Evolutionary conservation across 1,140 invertebrate genomes (phyloP), one percentile per base, ranked within the genome.

Genomic region (Brachionus rubens): DNA sequence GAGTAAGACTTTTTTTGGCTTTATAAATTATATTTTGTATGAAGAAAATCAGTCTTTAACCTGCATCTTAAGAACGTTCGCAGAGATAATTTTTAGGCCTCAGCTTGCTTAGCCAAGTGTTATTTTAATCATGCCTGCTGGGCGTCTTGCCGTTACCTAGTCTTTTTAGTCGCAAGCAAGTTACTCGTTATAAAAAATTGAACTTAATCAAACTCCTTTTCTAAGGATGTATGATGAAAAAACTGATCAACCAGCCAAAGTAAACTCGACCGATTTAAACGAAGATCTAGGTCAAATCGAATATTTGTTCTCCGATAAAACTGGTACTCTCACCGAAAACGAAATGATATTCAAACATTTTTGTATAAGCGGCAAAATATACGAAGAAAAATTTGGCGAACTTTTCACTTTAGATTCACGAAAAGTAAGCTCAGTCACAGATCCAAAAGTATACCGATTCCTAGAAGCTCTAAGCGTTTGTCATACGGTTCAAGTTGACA

Each of bases 251-350:
- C 36, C 48, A 5, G 85, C 89, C 0, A 82, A 87, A 41, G 87
- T 86, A 41, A 90, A 90, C 79, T 88, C 89, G 16, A 90, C 89
- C 1, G 89, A 90, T 82, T 82, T 90, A 5, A 90, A 90, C 81
- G 89, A 90, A 80, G 89, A 90, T 77, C 83, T 90, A 14, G 89
- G 89, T 4, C 89, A 89, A 82, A 86, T 99, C 80, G 93, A 99
- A 84, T 99, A 99, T 86, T 92, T 99, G 81, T 99, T 99, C 89
- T 87, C 88, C 2, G 90, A 91, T 79, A 91, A 91, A 82, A 91
- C 90, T 4, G 90, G 90, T 0, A 91, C 90, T 0, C 81, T 91
- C 12, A 91, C 90, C 7, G 89, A 91, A 81, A 91, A 91, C 82
- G 80, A 86, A 12, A 90, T 90, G 89, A 80, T 87, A 77, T 91